These are phyloP conservation scores for Cartodere bifasciata DNA, from an alignment of 2,888 invertebrate species.

Conservation along the genomic window DNA sequence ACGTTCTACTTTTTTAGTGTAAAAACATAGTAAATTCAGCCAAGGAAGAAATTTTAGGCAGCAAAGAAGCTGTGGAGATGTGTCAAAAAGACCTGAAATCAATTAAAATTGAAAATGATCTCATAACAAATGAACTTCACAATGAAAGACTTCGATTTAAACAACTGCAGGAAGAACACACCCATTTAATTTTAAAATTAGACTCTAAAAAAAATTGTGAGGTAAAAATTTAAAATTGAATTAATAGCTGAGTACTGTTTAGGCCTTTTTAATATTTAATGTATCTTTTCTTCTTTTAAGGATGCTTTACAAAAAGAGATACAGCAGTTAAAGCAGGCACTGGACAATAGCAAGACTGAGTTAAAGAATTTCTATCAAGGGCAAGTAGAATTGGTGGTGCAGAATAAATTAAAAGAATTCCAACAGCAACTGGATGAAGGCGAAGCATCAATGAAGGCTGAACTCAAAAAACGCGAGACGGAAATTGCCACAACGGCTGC, in stretches of 20 bases:
- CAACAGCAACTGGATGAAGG: constrained; percentile 59
- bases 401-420: constrained; percentile 64
- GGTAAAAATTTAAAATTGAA: too few species aligned
- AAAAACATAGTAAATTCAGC: constrained; percentile 26
- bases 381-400: constrained; percentile 66
- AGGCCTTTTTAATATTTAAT: too few species aligned
- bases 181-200: too few species aligned
- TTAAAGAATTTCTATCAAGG: constrained; percentile 65
- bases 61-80: constrained; percentile 41
- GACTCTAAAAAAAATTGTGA: too few species aligned
- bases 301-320: constrained; percentile 34
- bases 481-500: constrained; percentile 57
- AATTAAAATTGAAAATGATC: constrained; percentile 24
- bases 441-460: constrained; percentile 49
- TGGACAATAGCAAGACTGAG: constrained; percentile 53
- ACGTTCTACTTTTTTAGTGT: constrained; percentile 21
- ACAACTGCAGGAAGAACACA: constrained; percentile 25
- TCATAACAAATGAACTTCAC: constrained; percentile 21
- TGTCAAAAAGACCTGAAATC: constrained; percentile 31
- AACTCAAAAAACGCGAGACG: constrained; percentile 50
- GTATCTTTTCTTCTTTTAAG: too few species aligned
- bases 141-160: constrained; percentile 18
- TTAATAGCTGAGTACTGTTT: too few species aligned
- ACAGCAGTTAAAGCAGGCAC: constrained; percentile 38
- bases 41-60: constrained; percentile 27